phyloP scores from a whole-genome alignment of 2,113 vertebrate species.

The Engraulis encrasicolus region DNA sequence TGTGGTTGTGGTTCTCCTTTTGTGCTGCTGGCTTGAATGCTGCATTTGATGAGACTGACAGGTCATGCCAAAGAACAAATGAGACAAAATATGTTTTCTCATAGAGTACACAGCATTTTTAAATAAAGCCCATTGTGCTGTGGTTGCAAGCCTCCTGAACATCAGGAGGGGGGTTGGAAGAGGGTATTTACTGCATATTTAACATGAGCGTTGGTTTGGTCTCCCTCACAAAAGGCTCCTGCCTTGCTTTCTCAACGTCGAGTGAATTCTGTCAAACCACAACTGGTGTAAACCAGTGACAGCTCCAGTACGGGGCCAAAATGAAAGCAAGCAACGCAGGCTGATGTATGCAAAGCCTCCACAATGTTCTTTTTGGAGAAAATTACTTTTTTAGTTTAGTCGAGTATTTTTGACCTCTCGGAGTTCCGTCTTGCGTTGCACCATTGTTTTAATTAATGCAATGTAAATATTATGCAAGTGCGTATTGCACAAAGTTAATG shows the following conservation, averaged over 20 bases:
- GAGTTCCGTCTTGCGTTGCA: neutral
- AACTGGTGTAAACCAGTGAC: conserved; percentile 36
- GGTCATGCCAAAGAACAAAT: conserved; percentile 51
- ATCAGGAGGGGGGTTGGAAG: conserved; percentile 34
- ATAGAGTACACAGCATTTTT: conserved; percentile 41
- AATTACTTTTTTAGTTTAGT: neutral
- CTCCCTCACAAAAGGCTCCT: conserved; percentile 19
- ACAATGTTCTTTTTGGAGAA: neutral
- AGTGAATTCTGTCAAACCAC: conserved; percentile 30
- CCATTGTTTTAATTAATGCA: neutral
- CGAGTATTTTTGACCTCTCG: neutral
- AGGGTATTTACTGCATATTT: conserved; percentile 44
- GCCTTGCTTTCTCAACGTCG: conserved; percentile 35
- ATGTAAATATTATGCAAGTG: neutral
- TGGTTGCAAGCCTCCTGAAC: conserved; percentile 36
- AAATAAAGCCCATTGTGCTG: conserved; percentile 51
- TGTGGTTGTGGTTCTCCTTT: conserved; percentile 54
- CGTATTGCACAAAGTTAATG: neutral
- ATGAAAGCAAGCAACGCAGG: neutral
- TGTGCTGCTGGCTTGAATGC: conserved; percentile 48
- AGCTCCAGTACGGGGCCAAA: conserved; percentile 14
- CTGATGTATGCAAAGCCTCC: neutral
- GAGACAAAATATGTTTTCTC: conserved; percentile 45
- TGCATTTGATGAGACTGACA: conserved; percentile 47
- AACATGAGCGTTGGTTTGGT: conserved; percentile 39